Evolutionary conservation across 2,888 invertebrate species (phyloP), one percentile per base, ranked within the genome.

Genomic region (Leptogaster cylindrica): DNA sequence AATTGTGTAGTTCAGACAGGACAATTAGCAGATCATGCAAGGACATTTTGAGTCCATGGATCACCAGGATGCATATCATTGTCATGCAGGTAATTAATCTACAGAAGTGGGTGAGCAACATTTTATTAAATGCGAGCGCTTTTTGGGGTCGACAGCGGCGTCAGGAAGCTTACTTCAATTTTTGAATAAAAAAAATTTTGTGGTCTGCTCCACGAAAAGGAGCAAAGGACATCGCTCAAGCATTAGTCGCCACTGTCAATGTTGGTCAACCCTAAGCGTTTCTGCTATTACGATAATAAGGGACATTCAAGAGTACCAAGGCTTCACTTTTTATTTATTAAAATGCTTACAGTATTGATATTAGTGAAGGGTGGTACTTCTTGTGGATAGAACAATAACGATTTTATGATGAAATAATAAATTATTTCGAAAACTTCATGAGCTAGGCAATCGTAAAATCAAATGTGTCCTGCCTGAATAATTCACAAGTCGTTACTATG

Each of bases 21-120:
- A 28, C 52, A 52, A 52, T 52, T 52, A 52, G 52, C 18, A 33
- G 31, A 52, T 31, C 52, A 52, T 52, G 52, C 52, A 52, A 52
- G 52, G 52, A 52, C 52, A 31, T 31, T 33, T 27, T 52, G 31
- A 31, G 52, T 4, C n/a, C 46, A 12, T 23, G 46, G 46, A 46
- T 46, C 46, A 46, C 23, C 20, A 12, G 18, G 46, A n/a, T 46
- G 5, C 4, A 23, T 46, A 20, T 20, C 20, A 12, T 52, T 27
- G 33, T 27, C 28, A 51, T 25, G 25, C 23, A n/a, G 46, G 6
- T 10, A 46, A 16, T 46, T 46, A 46, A 10, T 46, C 23, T 20
- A 44, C 12, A n/a, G n/a, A 44, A 44, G 20, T 8, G 8, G 41
- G 16, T 12, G 41, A 12, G 18, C 46, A 10, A 23, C 16, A 23